A percentile compares a stretch with the other conserved stretches of the same genome.
phyloP scores from a whole-genome alignment of 2,888 invertebrate genomes.

The Thecophora atra region DNA sequence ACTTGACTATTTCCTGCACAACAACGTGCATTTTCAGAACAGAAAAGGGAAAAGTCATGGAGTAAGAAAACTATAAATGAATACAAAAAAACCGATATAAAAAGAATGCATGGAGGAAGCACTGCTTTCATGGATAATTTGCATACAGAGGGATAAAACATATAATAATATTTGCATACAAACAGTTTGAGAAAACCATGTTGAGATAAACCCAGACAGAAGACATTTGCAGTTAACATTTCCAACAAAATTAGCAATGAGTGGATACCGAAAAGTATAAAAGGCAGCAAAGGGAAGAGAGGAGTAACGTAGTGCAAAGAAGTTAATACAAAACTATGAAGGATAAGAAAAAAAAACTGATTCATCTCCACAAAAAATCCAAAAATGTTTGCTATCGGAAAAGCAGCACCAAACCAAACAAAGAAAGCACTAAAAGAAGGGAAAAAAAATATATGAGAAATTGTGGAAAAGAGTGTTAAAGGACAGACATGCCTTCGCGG shows the following conservation, averaged over 20 bases:
- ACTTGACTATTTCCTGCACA: slow-evolving; percentile 1
- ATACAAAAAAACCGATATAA: no score
- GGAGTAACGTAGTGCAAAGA: neutral
- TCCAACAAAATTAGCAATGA: slow-evolving; percentile 1
- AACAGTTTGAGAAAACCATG: neutral
- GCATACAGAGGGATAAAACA: slow-evolving; percentile 15
- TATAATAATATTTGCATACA: slow-evolving; percentile 1
- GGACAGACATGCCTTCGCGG: neutral
- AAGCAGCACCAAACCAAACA: neutral
- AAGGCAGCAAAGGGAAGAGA: neutral
- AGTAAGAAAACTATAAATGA: neutral
- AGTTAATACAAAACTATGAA: neutral
- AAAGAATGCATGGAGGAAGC: no score
- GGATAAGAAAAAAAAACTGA: neutral
- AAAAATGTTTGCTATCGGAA: no score
- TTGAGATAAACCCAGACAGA: neutral
- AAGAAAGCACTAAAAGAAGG: neutral
- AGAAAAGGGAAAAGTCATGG: neutral
- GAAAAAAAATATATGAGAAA: neutral
- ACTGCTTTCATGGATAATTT: neutral
- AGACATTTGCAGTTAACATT: neutral
- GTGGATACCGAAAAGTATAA: neutral
- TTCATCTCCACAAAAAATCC: neutral
- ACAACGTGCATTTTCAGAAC: neutral
- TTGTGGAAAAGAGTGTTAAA: neutral